Evolutionary conservation across 2,797 vertebrate species (phyloP), one percentile per base, ranked within the genome.

Genomic region (Helarctos malayanus): DNA sequence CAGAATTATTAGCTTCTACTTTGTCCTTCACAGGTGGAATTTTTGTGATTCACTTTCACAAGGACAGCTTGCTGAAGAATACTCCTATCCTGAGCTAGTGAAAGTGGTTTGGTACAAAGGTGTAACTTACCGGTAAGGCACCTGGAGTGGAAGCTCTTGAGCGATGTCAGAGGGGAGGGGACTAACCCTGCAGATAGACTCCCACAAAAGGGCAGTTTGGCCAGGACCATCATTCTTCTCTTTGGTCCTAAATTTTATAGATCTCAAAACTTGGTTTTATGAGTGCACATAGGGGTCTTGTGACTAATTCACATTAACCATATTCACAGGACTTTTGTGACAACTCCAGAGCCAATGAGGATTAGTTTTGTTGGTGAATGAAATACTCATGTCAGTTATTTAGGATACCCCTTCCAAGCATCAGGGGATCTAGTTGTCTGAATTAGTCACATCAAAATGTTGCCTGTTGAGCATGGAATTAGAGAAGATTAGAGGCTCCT

Each of bases 41-140:
- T 98, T 98, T 96, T 98, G 98, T 96, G 98, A 99, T 54, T 97
- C 97, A 29, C 97, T 98, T 93, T 79, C 54, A 59, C 93, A 94
- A 85, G 96, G 92, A 84, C 97, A 98, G 13, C 97, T 98, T 84
- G 97, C 98, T 29, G 57, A 61, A 35, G 90, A 91, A 7, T 98
- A 90, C 89, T 95, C 98, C 65, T 98, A 98, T 78, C 96, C 98
- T 94, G 99, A 99, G 91, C 98, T 99, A 89, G 98, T 99, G 54
- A 99, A 99, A 95, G 98, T 99, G 47, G 98, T 99, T 56, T 99
- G 99, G 99, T 98, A 97, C 97, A 98, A 99, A 68, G 99, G 99
- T 89, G 81, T 99, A 57, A 98, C 98, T 3, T 99, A 99, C 95
- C 99, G 99, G 99, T 99, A 97, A 95, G 97, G 47, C 32, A 8